phyloP scores from a whole-genome alignment of 2,888 invertebrate species.

The Perdita meconis region DNA sequence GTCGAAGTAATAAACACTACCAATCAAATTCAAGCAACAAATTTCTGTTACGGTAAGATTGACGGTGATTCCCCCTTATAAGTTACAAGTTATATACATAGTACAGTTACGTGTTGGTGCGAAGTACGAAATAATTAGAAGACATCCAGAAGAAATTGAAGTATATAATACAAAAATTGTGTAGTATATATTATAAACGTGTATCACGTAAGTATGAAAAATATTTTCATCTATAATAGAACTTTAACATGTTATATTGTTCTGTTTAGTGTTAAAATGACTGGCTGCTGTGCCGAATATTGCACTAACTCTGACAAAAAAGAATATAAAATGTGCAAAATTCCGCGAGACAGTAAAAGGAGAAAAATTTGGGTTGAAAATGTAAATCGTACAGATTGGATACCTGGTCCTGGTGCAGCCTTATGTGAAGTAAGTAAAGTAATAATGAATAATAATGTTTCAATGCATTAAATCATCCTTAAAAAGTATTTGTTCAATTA shows the following conservation, averaged over 20 bases:
- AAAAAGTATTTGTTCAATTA: background rate
- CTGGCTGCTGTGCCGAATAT: background rate
- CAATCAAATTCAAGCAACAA: background rate
- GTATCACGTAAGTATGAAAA: too few species aligned
- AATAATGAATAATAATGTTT: conserved; percentile 3
- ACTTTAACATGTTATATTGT: too few species aligned
- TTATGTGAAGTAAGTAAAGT: conserved; percentile 1
- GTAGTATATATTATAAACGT: too few species aligned
- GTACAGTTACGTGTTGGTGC: too few species aligned
- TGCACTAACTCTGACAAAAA: background rate
- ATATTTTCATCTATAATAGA: too few species aligned
- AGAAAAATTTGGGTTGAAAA: background rate
- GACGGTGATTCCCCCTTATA: too few species aligned
- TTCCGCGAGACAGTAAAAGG: background rate
- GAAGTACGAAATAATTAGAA: too few species aligned
- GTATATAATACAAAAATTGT: too few species aligned
- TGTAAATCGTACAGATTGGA: background rate
- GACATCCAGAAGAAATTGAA: too few species aligned
- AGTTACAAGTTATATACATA: too few species aligned
- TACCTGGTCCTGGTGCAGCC: background rate
- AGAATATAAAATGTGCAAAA: background rate
- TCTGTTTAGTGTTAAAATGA: too few species aligned
- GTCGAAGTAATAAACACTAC: background rate
- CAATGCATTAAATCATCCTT: background rate
- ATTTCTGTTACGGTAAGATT: too few species aligned